phyloP scores from a whole-genome alignment of 1,140 invertebrate genomes.

The Carposina sasakii region DNA sequence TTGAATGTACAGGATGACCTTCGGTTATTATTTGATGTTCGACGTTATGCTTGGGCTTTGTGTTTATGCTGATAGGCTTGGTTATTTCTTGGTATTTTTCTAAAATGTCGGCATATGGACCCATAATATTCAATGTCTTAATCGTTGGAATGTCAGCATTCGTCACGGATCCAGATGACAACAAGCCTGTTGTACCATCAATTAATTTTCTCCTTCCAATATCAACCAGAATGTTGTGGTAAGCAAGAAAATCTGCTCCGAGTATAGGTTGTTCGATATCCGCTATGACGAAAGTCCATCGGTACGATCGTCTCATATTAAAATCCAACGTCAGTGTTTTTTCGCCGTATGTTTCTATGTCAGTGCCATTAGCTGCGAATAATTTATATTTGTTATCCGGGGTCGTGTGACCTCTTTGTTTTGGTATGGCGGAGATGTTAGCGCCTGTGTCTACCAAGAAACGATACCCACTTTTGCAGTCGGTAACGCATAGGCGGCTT shows the following conservation, averaged over 20 bases:
- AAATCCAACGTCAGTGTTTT: background rate
- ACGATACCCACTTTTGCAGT: slow-evolving; percentile 3
- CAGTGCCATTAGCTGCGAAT: background rate
- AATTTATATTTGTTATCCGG: background rate
- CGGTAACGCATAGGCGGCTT: background rate
- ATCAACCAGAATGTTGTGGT: background rate
- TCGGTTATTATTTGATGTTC: slow-evolving; percentile 27
- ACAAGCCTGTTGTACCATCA: background rate
- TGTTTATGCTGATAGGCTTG: background rate
- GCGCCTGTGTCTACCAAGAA: slow-evolving; percentile 1
- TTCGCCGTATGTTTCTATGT: background rate
- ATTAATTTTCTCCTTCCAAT: background rate
- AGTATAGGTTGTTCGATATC: slow-evolving; percentile 1
- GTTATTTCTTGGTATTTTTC: slow-evolving; percentile 4
- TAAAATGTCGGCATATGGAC: background rate
- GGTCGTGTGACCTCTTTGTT: background rate
- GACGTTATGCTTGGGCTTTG: slow-evolving; percentile 10
- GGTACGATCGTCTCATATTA: background rate
- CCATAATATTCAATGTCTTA: background rate
- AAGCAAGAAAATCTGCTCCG: background rate
- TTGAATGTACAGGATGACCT: slow-evolving; percentile 30
- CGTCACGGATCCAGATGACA: background rate
- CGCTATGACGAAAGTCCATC: background rate
- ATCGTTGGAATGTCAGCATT: background rate
- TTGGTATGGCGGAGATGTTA: background rate